phyloP scores from a whole-genome alignment of 2,888 invertebrate species.

The Cremastinae sp. region DNA sequence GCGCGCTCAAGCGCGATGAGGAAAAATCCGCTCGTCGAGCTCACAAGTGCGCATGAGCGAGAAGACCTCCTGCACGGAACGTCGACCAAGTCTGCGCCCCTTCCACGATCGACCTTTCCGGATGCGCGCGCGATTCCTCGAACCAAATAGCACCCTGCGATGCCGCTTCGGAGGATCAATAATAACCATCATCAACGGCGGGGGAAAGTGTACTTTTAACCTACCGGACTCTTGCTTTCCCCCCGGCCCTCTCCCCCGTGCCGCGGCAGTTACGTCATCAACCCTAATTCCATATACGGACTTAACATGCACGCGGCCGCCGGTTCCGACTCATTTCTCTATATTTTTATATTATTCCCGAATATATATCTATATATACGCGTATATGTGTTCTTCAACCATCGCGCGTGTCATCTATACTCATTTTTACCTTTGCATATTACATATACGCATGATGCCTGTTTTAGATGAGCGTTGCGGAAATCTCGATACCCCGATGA shows the following conservation, averaged over 20 bases:
- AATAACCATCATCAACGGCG: too few species aligned
- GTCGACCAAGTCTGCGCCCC: neutral
- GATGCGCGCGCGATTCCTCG: constrained; percentile 65
- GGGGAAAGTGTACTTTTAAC: constrained; percentile 29
- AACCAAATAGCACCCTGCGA: constrained; percentile 55
- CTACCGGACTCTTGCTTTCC: constrained; percentile 9
- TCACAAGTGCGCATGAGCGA: constrained; percentile 25
- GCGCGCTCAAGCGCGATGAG: constrained; percentile 23
- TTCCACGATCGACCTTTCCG: constrained; percentile 64
- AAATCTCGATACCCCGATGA: too few species aligned
- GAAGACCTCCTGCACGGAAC: constrained; percentile 26
- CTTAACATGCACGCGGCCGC: too few species aligned
- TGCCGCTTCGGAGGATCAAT: constrained; percentile 51
- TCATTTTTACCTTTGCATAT: too few species aligned
- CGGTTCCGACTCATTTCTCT: too few species aligned
- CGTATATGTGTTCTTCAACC: too few species aligned
- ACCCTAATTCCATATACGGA: too few species aligned
- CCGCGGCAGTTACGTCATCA: constrained; percentile 64
- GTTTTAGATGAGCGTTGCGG: too few species aligned
- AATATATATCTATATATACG: neutral
- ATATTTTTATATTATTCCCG: too few species aligned
- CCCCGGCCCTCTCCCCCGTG: constrained; percentile 33
- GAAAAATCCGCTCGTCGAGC: constrained; percentile 26
- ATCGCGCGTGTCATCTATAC: too few species aligned
- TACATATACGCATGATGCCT: too few species aligned